Conservation (phyloP, 2,888 invertebrate species). For the Acanthosepion lycidas region DNA sequence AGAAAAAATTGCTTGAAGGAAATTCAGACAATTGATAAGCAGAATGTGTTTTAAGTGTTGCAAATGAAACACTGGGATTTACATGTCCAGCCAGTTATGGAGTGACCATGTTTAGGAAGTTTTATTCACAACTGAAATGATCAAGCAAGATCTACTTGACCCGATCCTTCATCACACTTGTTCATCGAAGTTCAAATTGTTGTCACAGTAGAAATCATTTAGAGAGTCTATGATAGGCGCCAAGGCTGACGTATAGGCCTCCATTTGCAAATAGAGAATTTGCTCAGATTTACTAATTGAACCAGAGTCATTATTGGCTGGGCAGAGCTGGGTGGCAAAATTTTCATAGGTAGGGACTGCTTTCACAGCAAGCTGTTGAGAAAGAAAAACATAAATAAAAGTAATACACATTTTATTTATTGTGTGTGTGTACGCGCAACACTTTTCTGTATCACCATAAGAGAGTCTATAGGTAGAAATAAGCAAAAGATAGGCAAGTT, state of each 20-base stretch:
- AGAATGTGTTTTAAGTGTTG: not conserved
- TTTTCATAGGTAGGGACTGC: conserved; percentile 66
- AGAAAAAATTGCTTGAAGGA: not conserved
- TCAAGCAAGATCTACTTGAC: not conserved
- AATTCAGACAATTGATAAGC: conserved; percentile 18
- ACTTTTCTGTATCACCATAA: too few relatives aligned
- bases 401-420: too few relatives aligned
- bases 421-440: too few relatives aligned
- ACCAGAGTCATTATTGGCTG: conserved; percentile 51
- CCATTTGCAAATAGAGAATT: conserved; percentile 61
- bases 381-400: conserved; percentile 20
- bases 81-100: not conserved
- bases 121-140: not conserved
- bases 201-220: conserved; percentile 61
- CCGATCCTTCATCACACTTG: conserved; percentile 50
- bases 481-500: too few relatives aligned
- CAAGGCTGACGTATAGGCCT: conserved; percentile 59
- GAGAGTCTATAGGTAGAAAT: too few relatives aligned
- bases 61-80: not conserved
- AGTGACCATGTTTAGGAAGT: not conserved
- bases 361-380: conserved; percentile 68
- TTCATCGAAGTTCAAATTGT: conserved; percentile 62
- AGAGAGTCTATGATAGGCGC: conserved; percentile 59
- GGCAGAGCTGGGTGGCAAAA: conserved; percentile 63
- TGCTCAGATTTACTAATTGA: conserved; percentile 48